Conservation (phyloP, 2,113 vertebrate species). For the Leiothrix lutea region DNA sequence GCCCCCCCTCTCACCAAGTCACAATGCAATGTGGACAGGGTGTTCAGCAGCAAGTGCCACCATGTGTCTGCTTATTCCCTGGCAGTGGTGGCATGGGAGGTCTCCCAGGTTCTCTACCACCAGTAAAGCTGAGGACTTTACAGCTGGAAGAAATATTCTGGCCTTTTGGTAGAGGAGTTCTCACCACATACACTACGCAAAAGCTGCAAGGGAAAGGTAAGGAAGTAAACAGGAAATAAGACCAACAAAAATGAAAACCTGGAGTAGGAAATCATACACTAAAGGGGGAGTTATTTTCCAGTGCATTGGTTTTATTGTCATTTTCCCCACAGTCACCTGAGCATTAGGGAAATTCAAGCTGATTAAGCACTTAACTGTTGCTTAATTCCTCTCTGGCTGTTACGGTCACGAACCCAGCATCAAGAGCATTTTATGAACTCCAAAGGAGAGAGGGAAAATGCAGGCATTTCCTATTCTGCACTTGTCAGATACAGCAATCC, state of each 20-base stretch:
- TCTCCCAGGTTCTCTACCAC: not conserved
- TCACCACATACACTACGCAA: not conserved
- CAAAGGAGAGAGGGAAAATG: not conserved
- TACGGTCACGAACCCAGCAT: not conserved
- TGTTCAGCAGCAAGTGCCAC: not conserved
- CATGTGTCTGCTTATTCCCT: not conserved
- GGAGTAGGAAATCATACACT: not conserved
- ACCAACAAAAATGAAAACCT: not conserved
- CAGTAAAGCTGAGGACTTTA: not conserved
- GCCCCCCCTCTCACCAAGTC: not conserved
- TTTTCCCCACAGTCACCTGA: slow-evolving; percentile 8
- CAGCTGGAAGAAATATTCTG: not conserved
- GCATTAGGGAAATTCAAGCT: not conserved
- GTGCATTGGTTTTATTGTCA: not conserved
- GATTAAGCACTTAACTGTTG: slow-evolving; percentile 20
- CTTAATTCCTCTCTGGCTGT: not conserved
- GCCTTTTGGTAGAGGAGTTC: not conserved
- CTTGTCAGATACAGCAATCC: not conserved
- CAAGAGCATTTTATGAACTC: not conserved
- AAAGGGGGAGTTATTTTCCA: not conserved
- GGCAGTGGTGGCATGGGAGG: not conserved
- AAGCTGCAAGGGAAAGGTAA: not conserved
- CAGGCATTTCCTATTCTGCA: not conserved
- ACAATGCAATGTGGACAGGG: not conserved
- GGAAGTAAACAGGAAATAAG: not conserved